Evolutionary conservation across 2,888 invertebrate genomes (phyloP), one percentile per base, ranked within the genome.

Genomic region (Formica aserva): DNA sequence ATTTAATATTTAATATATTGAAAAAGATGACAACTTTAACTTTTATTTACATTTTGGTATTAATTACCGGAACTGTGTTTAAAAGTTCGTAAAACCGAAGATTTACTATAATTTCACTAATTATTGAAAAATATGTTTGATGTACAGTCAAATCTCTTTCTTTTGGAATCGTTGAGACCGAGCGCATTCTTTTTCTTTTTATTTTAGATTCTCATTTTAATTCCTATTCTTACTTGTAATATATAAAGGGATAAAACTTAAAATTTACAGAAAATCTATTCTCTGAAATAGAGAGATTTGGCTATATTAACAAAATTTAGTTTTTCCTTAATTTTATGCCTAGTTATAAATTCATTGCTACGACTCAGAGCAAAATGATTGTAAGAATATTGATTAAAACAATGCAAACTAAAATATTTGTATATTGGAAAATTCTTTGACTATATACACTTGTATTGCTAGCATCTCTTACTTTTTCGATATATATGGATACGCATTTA

Each of bases 311-410:
- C 1, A 55, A 77, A 18, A 67, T 29, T 29, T 67, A n/a, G 22
- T 38, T 8, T 22, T 41, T 26, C 13, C 26, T 2, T 11, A 75
- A 22, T 1, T 35, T 63, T 48, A 9, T 75, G n/a, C 22, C 26
- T 69, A n/a, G n/a, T 18, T 77, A 5, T 13, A 55, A 29, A 55
- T 29, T 38, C n/a, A 38, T 66, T 76, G 38, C n/a, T 55, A 76
- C 15, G 48, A 75, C 22, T 62, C 4, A 22, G 15, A 62, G 22
- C 18, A 48, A 63, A 9, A n/a, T 52, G 3, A 26, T 52, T 41
- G 18, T 55, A 26, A 35, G 1, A 55, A 26, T 15, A 41, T 76
- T 67, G 38, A 77, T 13, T 26, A 22, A 76, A 63, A 63, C 1
- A 4, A 5, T 65, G 18, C 26, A 66, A 65, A 18, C 13, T 35